Percentiles rank a stretch among this genome's conserved stretches.
These are phyloP conservation scores for Criorhina ranunculi DNA, from an alignment of 2,888 invertebrate genomes.

Conservation along the genomic window DNA sequence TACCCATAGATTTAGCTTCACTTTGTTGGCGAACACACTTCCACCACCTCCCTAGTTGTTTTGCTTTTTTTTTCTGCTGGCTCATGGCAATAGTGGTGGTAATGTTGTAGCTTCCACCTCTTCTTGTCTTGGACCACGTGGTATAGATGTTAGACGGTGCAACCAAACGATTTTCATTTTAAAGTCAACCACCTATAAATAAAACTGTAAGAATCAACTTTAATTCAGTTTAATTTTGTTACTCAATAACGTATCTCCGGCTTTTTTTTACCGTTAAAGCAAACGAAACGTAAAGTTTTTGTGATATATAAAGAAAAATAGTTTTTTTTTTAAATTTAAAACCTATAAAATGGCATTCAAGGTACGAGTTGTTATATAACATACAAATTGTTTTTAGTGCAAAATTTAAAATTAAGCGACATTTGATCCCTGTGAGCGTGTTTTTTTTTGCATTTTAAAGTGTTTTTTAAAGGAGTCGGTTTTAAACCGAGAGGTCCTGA, in stretches of 20 bases:
- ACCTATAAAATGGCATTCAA: constrained; percentile 70
- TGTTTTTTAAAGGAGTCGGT: neutral
- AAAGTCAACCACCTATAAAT: constrained; percentile 72
- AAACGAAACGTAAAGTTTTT: constrained; percentile 47
- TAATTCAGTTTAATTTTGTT: constrained; percentile 72
- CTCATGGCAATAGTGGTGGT: constrained; percentile 33
- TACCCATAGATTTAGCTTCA: constrained; percentile 38
- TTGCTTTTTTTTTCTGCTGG: constrained; percentile 4
- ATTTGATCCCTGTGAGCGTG: neutral
- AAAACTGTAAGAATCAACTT: constrained; percentile 80
- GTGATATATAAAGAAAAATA: constrained; percentile 62
- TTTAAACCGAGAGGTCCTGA: too few relatives aligned
- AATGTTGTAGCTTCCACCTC: constrained; percentile 62
- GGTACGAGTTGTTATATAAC: constrained; percentile 51
- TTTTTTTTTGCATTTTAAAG: too few relatives aligned
- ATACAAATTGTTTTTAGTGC: constrained; percentile 2
- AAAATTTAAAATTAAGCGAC: neutral
- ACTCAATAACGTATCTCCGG: constrained; percentile 60
- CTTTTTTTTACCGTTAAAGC: constrained; percentile 9
- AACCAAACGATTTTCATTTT: constrained; percentile 51
- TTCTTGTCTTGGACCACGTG: constrained; percentile 69
- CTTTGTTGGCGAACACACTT: constrained; percentile 32
- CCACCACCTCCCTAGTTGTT: constrained; percentile 58
- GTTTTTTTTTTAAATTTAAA: constrained; percentile 20
- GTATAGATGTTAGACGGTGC: constrained; percentile 58